phyloP scores from a whole-genome alignment of 2,888 invertebrate genomes.

The Dugesia japonica region DNA sequence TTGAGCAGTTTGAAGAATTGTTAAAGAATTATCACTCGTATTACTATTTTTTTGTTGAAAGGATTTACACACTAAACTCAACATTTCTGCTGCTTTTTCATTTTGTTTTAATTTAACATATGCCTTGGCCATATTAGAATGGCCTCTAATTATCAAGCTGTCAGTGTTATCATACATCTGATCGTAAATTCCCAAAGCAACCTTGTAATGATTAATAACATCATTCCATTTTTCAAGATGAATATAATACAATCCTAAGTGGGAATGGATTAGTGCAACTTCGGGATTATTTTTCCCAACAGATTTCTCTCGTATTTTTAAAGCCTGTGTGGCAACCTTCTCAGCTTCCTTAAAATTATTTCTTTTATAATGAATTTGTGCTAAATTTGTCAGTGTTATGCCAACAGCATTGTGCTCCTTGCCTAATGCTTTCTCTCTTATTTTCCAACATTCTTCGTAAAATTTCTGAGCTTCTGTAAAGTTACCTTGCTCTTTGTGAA shows the following conservation, averaged over 20 bases:
- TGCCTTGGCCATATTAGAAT: background rate
- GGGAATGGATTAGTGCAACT: background rate
- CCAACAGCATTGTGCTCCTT: conserved; percentile 16
- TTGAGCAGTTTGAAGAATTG: background rate
- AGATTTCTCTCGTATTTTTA: background rate
- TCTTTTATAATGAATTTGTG: background rate
- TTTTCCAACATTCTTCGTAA: background rate
- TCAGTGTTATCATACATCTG: background rate
- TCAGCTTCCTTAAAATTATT: conserved; percentile 14
- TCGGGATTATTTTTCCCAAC: background rate
- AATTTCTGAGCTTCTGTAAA: background rate
- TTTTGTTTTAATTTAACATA: conserved; percentile 12
- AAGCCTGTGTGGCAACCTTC: background rate
- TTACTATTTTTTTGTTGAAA: conserved; percentile 4
- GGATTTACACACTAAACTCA: background rate
- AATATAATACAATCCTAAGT: background rate
- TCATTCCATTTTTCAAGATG: background rate
- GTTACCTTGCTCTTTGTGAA: background rate
- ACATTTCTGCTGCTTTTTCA: background rate
- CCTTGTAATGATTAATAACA: background rate
- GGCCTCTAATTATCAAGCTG: background rate
- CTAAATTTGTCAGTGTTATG: background rate
- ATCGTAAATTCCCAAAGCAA: background rate
- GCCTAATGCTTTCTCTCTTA: conserved; percentile 10
- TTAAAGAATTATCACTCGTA: background rate